These are phyloP conservation scores for Brienomyrus brachyistius DNA, from an alignment of 2,113 vertebrate genomes.

Conservation along the genomic window DNA sequence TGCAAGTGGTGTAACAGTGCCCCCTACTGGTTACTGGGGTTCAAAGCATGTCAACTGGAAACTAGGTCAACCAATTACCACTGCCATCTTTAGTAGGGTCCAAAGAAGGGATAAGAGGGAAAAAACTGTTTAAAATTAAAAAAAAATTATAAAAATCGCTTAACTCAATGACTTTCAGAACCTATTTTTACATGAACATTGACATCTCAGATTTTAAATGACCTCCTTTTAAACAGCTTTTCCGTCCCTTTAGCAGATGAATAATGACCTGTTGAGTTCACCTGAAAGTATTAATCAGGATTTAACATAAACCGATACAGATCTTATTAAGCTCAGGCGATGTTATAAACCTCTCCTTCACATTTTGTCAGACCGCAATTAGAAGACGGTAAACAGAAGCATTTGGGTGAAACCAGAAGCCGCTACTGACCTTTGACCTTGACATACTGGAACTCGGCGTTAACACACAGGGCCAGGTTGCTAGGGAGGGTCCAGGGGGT, in stretches of 20 bases:
- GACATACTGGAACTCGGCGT: constrained; percentile 78
- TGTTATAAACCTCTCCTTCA: neutral
- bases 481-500: constrained; percentile 97
- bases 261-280: neutral
- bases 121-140: neutral
- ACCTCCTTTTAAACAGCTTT: constrained; percentile 21
- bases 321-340: neutral
- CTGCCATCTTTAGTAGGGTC: constrained; percentile 32
- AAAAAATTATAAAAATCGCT: constrained; percentile 23
- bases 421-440: constrained; percentile 73
- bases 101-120: constrained; percentile 32
- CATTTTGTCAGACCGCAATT: neutral
- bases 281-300: neutral
- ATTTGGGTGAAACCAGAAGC: neutral
- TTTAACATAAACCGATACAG: neutral
- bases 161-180: constrained; percentile 12
- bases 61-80: constrained; percentile 55
- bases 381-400: neutral
- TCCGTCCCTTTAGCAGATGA: neutral
- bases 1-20: constrained; percentile 42
- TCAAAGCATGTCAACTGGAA: constrained; percentile 25
- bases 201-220: constrained; percentile 40
- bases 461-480: constrained; percentile 90
- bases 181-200: constrained; percentile 43
- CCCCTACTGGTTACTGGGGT: constrained; percentile 42